Base-by-base conservation (phyloP, 1,140 invertebrate genomes). In the Drosophila ogumai region DNA sequence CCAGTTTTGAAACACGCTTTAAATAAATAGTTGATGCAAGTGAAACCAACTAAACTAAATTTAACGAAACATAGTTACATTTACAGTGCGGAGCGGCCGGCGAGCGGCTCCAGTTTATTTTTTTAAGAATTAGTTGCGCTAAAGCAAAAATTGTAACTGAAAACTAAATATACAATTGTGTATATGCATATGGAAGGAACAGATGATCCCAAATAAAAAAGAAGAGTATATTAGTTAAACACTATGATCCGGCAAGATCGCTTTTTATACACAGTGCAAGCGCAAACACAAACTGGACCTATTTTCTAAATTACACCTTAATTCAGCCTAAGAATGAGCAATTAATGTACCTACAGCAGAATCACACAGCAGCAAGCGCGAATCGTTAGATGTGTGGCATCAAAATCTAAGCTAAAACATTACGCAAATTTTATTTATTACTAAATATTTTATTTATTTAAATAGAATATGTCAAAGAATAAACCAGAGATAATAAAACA, bases 1-100 rank as follows among this genome's bases (percentile, higher is more conserved):
- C 86, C 86, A 90, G 85, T 90, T 90, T 90, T 91, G 73, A 90
- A 91, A 90, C 86, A 82, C 86, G 86, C 86, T 90, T 90, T 90
- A 90, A 90, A 74, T 75, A 88, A 86, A 74, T 75, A 88, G 71
- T 76, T 86, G 79, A 75, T 60, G 75, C 50, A 78, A 50, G 75
- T 75, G 31, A 66, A 66, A 67, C 49, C 32, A 57, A 65, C 75
- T 63, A 72, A 68, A 67, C 55, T 75, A 82, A 65, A 79, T 66
- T 74, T 58, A 79, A 79, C 47, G 19, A 78, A 59, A 71, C 58
- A 88, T 82, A 87, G 76, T 77, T 80, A 87, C 80, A 84, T 80
- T 87, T 87, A 82, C 75, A 88, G 68, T 77, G 54, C 66, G 80
- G 73, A 87, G 66, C 58, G 32, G 56, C 66, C 49, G 13, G 28